Conservation (phyloP, 2,113 vertebrate genomes). For the Donacobius atricapilla region DNA sequence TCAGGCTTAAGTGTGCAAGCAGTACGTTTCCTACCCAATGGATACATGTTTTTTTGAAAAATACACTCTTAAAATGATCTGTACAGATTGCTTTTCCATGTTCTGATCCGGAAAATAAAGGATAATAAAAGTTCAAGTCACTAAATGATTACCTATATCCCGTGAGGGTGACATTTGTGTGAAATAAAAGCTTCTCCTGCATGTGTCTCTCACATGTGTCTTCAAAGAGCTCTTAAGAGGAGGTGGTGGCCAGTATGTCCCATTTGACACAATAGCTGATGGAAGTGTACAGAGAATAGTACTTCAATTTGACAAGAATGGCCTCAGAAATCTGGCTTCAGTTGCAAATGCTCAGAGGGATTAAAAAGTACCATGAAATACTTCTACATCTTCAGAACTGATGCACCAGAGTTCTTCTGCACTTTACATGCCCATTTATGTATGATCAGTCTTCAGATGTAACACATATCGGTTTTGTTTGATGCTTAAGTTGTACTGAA, state of each 20-base stretch:
- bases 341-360: not conserved
- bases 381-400: not conserved
- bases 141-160: not conserved
- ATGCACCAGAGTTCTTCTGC: not conserved
- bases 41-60: not conserved
- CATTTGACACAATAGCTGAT: not conserved
- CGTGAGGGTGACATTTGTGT: not conserved
- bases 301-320: not conserved
- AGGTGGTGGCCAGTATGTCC: not conserved
- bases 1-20: not conserved
- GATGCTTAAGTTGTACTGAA: not conserved
- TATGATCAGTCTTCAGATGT: not conserved
- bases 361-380: not conserved
- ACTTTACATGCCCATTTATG: not conserved
- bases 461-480: not conserved
- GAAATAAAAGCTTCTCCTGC: not conserved
- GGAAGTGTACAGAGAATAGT: not conserved
- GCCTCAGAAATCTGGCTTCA: not conserved
- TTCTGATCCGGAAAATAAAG: not conserved
- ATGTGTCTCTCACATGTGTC: not conserved
- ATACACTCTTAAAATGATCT: not conserved
- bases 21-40: not conserved
- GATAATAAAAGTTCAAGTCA: not conserved
- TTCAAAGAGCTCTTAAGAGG: not conserved
- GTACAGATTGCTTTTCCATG: not conserved